Conservation (phyloP, 1,140 invertebrate genomes). For the Drosophila subobscura region DNA sequence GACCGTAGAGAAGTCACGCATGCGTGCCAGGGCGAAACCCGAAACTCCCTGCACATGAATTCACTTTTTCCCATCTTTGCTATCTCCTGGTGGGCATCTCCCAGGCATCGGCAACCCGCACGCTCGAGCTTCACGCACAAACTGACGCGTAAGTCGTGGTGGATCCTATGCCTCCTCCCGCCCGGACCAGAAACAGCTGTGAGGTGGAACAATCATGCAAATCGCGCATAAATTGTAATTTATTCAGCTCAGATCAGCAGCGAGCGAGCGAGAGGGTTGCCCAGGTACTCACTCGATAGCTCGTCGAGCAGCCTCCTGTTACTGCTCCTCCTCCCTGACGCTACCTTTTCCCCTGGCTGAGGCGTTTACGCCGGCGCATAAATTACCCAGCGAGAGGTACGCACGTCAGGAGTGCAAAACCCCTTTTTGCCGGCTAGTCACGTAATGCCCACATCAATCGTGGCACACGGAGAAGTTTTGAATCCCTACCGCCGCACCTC, state of each 20-base stretch:
- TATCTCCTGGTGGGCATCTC: constrained; percentile 15
- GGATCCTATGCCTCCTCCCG: constrained; percentile 22
- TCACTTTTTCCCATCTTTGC: constrained; percentile 2
- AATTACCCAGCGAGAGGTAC: constrained; percentile 63
- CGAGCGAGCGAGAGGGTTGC: constrained; percentile 27
- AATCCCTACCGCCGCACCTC: constrained; percentile 16
- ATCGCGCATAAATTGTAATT: constrained; percentile 80
- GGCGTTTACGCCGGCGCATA: constrained; percentile 82
- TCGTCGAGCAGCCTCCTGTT: constrained; percentile 24
- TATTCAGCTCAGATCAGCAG: constrained; percentile 54
- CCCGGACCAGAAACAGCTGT: constrained; percentile 42
- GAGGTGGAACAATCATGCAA: constrained; percentile 66
- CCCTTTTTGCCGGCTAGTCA: constrained; percentile 65
- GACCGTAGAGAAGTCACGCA: constrained; percentile 48
- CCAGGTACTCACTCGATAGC: constrained; percentile 23
- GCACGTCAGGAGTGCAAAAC: constrained; percentile 41
- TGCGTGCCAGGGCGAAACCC: constrained; percentile 16
- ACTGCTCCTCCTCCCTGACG: constrained; percentile 10
- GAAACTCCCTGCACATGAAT: too few relatives aligned
- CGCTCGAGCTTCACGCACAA: constrained; percentile 67
- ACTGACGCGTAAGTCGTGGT: constrained; percentile 43
- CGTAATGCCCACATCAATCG: constrained; percentile 81
- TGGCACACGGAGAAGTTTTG: constrained; percentile 29
- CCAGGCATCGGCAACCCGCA: constrained; percentile 30
- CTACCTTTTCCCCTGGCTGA: constrained; percentile 30